Evolutionary conservation across 2,113 vertebrate genomes (phyloP), one percentile per base, ranked within the genome.

Genomic region (Hippocampus mohnikei): DNA sequence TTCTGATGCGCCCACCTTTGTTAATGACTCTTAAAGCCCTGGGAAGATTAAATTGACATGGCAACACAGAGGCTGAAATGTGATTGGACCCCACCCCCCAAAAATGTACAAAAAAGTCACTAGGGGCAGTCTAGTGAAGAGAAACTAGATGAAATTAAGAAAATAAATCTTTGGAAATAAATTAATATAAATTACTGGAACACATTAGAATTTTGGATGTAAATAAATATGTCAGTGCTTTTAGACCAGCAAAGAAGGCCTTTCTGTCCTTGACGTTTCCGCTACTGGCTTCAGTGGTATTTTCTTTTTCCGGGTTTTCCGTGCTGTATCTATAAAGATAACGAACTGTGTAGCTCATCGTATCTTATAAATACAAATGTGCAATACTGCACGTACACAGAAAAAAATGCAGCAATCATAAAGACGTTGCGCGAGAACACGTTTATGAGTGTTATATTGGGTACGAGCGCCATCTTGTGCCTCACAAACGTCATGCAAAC

Each of bases 401-500:
- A n/a, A n/a, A 3, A 33, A 3, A n/a, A 27, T 15, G 23, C 25
- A 27, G 25, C 25, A 16, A 58, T 27, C 55, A 56, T 48, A 15
- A 6, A 48, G 46, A 16, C 5, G 7, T 52, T 21, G 18, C 3
- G 13, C 44, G 27, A 20, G 16, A 9, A 3, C 20, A 11, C 40
- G 21, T 2, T 42, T 23, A 12, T 23, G 5, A 27, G 13, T 18
- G 76, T 70, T 53, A 63, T 70, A 18, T 33, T 42, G 5, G 61
- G 63, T 75, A 42, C 67, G 82, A 67, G 3, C 65, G 81, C 69
- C 87, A 81, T 85, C 88, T 83, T 74, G 87, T 83, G 87, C 66
- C 53, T 0, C 9, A 21, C 0, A 23, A 1, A 1, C 42, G 29
- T 33, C 73, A 20, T 1, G 37, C 10, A 16, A 44, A 23, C 23